These are phyloP conservation scores for Capricornis sumatraensis DNA, from an alignment of 2,113 vertebrate species.

Conservation along the genomic window DNA sequence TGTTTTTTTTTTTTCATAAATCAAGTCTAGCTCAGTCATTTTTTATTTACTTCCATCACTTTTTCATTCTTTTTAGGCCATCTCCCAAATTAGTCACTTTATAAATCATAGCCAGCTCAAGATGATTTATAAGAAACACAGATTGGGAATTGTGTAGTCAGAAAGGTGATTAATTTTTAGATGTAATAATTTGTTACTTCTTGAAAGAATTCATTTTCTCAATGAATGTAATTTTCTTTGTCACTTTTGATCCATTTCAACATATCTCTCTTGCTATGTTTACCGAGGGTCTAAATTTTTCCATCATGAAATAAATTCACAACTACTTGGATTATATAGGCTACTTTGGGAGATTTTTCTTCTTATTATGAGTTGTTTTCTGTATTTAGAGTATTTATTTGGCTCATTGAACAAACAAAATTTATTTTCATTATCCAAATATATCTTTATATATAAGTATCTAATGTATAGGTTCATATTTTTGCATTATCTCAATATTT, in stretches of 20 bases:
- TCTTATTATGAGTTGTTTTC: background rate
- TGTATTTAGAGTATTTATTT: slow-evolving; percentile 4
- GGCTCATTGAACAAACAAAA: background rate
- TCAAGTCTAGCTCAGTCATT: background rate
- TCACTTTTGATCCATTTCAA: slow-evolving; percentile 15
- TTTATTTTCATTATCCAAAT: background rate
- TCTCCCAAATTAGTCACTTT: slow-evolving; percentile 36
- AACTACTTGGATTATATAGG: background rate
- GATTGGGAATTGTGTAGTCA: background rate
- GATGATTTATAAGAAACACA: slow-evolving; percentile 34
- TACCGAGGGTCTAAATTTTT: background rate
- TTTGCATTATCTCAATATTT: background rate
- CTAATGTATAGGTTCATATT: background rate
- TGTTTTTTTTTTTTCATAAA: background rate
- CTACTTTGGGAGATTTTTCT: background rate
- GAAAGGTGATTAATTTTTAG: slow-evolving; percentile 16
- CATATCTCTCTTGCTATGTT: background rate
- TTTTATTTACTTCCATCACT: background rate
- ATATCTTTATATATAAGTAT: background rate
- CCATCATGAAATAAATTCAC: slow-evolving; percentile 15
- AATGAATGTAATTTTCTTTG: slow-evolving; percentile 9
- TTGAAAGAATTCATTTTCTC: slow-evolving; percentile 33
- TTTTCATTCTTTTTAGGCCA: background rate
- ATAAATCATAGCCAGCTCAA: slow-evolving; percentile 16
- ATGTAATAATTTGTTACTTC: background rate